Conservation (phyloP, 1,140 invertebrate genomes). For the Chelonus insularis region DNA sequence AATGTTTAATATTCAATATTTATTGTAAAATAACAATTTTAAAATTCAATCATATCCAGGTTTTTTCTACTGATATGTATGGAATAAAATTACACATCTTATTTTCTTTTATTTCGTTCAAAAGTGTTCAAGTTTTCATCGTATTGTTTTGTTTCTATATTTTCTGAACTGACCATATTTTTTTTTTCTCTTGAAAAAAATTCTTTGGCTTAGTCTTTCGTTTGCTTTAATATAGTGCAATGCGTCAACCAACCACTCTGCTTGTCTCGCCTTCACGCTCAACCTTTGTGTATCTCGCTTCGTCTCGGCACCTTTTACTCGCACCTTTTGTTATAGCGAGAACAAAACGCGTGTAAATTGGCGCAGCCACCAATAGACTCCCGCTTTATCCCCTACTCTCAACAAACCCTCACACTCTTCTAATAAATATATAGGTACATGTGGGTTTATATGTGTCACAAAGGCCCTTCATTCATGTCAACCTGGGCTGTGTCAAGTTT, state of each 20-base stretch:
- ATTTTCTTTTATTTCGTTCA: no score
- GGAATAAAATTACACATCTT: no score
- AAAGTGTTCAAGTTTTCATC: no score
- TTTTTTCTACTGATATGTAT: no score
- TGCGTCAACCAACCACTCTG: constrained; percentile 40
- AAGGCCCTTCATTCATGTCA: not conserved
- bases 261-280: constrained; percentile 36
- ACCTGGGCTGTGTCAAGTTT: not conserved
- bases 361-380: constrained; percentile 46
- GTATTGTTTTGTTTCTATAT: no score
- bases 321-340: constrained; percentile 48
- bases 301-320: constrained; percentile 36
- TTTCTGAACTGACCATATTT: no score
- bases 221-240: constrained; percentile 28
- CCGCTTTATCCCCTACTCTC: constrained; percentile 28
- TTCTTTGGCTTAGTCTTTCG: constrained; percentile 2
- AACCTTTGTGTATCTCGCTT: constrained; percentile 38
- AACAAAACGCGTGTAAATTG: constrained; percentile 55
- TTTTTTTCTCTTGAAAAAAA: not conserved
- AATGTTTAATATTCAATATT: no score
- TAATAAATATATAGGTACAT: not conserved
- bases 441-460: not conserved
- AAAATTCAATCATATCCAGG: no score
- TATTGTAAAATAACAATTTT: no score
- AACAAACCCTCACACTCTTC: constrained; percentile 14